Evolutionary conservation across 1,140 invertebrate species (phyloP), one percentile per base, ranked within the genome.

Genomic region (Chelonus insularis): DNA sequence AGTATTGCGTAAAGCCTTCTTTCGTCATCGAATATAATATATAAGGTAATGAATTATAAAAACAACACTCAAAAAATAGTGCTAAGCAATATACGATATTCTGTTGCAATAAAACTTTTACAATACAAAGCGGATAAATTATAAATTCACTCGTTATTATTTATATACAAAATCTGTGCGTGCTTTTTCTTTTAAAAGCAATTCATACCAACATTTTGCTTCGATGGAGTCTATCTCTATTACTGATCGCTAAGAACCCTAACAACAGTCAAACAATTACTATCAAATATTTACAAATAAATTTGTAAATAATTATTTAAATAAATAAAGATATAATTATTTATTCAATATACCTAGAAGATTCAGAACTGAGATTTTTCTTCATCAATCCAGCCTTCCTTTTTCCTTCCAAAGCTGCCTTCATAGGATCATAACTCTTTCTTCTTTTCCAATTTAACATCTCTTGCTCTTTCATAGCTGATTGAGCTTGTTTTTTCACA

Each of bases 401-500:
- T 63, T 86, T 89, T 21, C 88, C 92, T 71, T 92, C 89, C 39
- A 91, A 90, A 1, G 92, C 92, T 2, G 91, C 89, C 71, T 93
- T 94, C 83, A 94, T 87, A 1, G 93, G 93, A 81, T 95, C 92
- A 75, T 95, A 96, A 64, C 89, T 94, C 68, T 94, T 94, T 63
- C 94, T 83, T 58, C 93, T 82, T 74, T 94, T 94, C 93, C 93
- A 96, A 82, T 95, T 95, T 74, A 92, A 91, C 82, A 94, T 88
- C 75, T 95, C 94, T 43, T 90, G 87, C 74, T 93, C 91, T 64
- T 85, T 83, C 36, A 85, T 14, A 66, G 69, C 47, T 70, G 69
- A 29, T 68, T 74, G 34, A 60, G 34, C 54, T 72, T 73, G 14
- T 12, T 48, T 54, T 67, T 73, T 52, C 25, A 41, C 16, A n/a